These are phyloP conservation scores for Protonemura montana DNA, from an alignment of 2,888 invertebrate genomes.

Conservation along the genomic window DNA sequence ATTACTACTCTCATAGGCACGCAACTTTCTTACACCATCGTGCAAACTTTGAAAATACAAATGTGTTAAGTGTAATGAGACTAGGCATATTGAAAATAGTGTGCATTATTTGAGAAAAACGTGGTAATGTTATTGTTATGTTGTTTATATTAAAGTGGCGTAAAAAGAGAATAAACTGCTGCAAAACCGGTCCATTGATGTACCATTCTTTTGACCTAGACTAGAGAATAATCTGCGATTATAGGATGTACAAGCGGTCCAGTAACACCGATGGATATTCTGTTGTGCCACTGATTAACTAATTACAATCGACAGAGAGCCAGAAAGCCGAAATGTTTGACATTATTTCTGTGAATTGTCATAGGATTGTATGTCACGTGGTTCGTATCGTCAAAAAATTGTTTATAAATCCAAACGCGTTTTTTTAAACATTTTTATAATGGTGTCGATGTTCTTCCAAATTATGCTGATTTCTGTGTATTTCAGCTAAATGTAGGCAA, in stretches of 20 bases:
- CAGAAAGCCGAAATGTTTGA: background rate
- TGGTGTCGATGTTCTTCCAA: no score
- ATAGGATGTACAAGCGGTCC: background rate
- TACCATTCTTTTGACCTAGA: constrained; percentile 28
- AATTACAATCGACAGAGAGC: background rate
- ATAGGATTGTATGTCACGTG: no score
- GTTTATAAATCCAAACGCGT: no score
- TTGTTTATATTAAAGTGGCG: background rate
- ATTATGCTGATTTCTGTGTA: no score
- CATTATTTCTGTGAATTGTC: no score
- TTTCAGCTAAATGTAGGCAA: no score
- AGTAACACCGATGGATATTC: background rate
- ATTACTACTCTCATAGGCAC: no score
- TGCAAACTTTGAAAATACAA: background rate
- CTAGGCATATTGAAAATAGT: background rate
- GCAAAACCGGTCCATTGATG: constrained; percentile 21
- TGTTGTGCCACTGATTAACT: background rate
- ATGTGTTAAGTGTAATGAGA: background rate
- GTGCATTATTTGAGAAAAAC: background rate
- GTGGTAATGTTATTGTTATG: background rate
- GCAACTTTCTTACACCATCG: no score
- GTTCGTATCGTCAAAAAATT: no score
- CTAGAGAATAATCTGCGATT: background rate
- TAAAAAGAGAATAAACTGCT: background rate
- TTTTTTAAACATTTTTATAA: no score